Conservation (phyloP, 2,113 vertebrate species). For the Silurus glanis region DNA sequence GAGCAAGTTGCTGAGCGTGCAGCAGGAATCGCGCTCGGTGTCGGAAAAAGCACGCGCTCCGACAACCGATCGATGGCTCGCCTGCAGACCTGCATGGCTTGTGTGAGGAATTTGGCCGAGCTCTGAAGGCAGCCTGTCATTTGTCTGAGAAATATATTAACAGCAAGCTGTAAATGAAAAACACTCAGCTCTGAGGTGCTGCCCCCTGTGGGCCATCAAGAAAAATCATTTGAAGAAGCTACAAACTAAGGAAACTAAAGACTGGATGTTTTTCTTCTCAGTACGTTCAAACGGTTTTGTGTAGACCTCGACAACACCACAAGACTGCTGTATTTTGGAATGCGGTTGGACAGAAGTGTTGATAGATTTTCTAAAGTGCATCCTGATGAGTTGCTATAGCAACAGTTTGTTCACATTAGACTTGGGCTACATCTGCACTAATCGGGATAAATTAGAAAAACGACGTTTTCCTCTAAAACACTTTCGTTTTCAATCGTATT, state of each 20-base stretch:
- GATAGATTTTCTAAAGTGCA: too few species aligned
- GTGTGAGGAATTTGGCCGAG: constrained; percentile 38
- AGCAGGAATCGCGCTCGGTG: constrained; percentile 27
- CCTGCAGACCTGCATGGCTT: constrained; percentile 32
- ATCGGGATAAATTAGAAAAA: too few species aligned
- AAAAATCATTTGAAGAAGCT: neutral
- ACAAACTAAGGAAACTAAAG: neutral
- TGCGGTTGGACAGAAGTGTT: too few species aligned
- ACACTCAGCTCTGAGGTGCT: neutral
- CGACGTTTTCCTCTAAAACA: too few species aligned
- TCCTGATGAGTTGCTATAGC: too few species aligned
- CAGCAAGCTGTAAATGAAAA: neutral
- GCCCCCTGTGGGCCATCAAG: neutral
- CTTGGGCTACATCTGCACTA: too few species aligned
- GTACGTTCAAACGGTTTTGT: too few species aligned
- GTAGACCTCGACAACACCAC: too few species aligned
- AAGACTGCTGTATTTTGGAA: too few species aligned
- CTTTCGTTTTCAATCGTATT: too few species aligned
- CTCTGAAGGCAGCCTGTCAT: constrained; percentile 26
- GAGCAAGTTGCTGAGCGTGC: constrained; percentile 29
- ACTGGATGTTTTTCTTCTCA: too few species aligned
- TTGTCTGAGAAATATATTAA: constrained; percentile 5
- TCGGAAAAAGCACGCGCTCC: constrained; percentile 33
- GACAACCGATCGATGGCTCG: constrained; percentile 45
- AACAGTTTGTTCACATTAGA: too few species aligned